Evolutionary conservation across 92 coral and sea anemone genomes (phyloP).

Genomic region (Pocillopora meandrina): DNA sequence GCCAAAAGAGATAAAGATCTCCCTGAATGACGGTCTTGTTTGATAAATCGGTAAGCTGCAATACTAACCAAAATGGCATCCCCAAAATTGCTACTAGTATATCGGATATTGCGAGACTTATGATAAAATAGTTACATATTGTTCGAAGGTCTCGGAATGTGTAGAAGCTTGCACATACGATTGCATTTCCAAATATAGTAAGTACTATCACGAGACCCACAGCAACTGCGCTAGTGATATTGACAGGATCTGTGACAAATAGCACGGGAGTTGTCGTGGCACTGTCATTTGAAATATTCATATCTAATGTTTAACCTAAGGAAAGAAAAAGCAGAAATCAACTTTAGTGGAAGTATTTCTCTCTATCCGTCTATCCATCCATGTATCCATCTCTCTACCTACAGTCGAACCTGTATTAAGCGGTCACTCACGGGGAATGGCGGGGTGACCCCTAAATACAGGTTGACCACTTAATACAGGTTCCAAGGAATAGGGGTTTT

Average conservation of each 20-base stretch:
- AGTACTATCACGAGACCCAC: conserved; percentile 82
- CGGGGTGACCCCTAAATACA: too few relatives aligned
- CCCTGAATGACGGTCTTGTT: conserved; percentile 34
- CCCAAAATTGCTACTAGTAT: conserved; percentile 81
- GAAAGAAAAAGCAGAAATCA: not conserved
- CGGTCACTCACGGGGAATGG: too few relatives aligned
- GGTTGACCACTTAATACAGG: too few relatives aligned
- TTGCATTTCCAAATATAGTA: conserved; percentile 79
- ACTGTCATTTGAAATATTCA: conserved; percentile 29
- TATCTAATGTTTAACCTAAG: conserved; percentile 1
- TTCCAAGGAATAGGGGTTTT: too few relatives aligned
- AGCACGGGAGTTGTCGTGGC: not conserved
- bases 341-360: too few relatives aligned
- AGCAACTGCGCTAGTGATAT: conserved; percentile 72
- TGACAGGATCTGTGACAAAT: conserved; percentile 48
- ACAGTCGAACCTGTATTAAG: too few relatives aligned
- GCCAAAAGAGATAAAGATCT: conserved; percentile 54
- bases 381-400: too few relatives aligned
- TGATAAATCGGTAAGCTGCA: conserved; percentile 67
- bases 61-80: conserved; percentile 88
- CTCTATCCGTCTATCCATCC: too few relatives aligned
- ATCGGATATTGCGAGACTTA: conserved; percentile 87
- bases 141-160: conserved; percentile 92
- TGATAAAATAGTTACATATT: conserved; percentile 89
- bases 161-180: conserved; percentile 91